Evolutionary conservation across 2,797 vertebrate genomes (phyloP).

Genomic region (Petrocephalus schoutedeni): DNA sequence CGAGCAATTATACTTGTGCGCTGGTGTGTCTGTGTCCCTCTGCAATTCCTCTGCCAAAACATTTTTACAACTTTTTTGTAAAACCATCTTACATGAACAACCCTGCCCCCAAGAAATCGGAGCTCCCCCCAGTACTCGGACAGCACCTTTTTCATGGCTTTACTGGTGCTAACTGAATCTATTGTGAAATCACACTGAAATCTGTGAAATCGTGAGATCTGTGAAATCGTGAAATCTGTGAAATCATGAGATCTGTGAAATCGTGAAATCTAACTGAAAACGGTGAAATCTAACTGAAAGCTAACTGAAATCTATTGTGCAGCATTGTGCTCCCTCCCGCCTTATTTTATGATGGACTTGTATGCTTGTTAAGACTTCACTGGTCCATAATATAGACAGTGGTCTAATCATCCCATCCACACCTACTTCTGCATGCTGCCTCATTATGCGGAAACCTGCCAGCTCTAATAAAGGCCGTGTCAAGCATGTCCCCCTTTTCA

Average conservation of each 20-base stretch:
- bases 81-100: neutral
- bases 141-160: neutral
- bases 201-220: too few relatives aligned
- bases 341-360: neutral
- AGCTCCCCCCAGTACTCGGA: neutral
- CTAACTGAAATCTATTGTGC: neutral
- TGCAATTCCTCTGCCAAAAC: neutral
- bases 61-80: neutral
- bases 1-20: neutral
- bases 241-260: too few relatives aligned
- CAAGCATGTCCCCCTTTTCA: slow-evolving; percentile 7
- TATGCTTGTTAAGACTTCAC: neutral
- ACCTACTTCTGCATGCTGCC: neutral
- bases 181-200: too few relatives aligned
- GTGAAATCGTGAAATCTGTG: too few relatives aligned
- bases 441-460: neutral
- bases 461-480: neutral
- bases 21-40: neutral
- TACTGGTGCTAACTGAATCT: neutral
- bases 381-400: neutral
- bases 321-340: neutral
- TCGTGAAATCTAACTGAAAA: too few relatives aligned
- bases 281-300: too few relatives aligned
- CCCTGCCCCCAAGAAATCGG: neutral
- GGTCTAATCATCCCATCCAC: neutral